Evolutionary conservation across 2,797 vertebrate species (phyloP), one percentile per base, ranked within the genome.

Genomic region (Anguilla pacifica): DNA sequence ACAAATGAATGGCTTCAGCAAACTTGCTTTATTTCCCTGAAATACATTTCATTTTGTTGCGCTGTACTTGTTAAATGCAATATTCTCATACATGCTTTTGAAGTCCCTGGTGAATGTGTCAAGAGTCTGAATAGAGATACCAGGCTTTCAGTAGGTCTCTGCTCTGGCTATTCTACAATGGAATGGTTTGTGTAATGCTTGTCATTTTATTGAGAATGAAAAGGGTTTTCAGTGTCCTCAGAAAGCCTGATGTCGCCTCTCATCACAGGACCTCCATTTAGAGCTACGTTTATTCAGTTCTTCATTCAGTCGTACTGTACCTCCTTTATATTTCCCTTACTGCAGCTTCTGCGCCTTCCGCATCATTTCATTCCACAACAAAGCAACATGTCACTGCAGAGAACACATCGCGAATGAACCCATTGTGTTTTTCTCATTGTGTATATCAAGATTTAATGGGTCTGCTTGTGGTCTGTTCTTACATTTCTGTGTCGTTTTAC

Each of bases 1-100:
- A 55, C 81, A 70, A 13, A 51, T 85, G 49, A 85, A 85, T 59
- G 53, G 83, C 84, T 64, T 22, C 22, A 85, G 59, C 25, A 59
- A 67, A 72, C n/a, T 22, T 53, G 0, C 86, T 35, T n/a, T 83
- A 35, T 28, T 46, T 25, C 43, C 11, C 31, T n/a, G 6, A 51
- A 70, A 77, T 28, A 39, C 31, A 43, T 64, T 7, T 70, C 25
- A 67, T 83, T 28, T 13, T 28, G 11, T 39, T 28, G 61, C 5
- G 22, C 67, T n/a, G 2, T 59, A 17, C 74, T 9, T 77, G 28
- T 15, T 28, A n/a, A 77, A 79, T 9, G 55, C 15, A 67, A 3
- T 51, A 49, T 28, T 87, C 19, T 82, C 64, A 51, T 61, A 46
- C 43, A 49, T 64, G 57, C 13, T 43, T 46, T 87, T 64, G 43